Conservation (phyloP, 2,797 vertebrate genomes). For the Harpagifer antarcticus region DNA sequence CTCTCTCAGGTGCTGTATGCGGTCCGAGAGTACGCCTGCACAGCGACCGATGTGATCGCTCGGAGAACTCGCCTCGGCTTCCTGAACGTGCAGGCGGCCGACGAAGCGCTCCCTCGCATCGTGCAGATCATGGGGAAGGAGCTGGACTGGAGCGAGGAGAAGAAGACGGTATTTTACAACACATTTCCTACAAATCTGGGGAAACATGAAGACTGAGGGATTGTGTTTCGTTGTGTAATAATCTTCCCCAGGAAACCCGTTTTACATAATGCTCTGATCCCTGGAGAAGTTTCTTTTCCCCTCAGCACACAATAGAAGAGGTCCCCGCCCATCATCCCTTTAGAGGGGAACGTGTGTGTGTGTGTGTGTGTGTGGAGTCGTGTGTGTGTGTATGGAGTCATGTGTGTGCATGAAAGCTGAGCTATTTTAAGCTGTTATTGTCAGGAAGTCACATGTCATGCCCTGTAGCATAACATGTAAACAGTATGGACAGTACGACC, state of each 20-base stretch:
- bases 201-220: neutral
- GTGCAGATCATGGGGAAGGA: slow-evolving; percentile 95
- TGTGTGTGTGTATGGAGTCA: too few relatives aligned
- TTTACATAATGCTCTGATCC: slow-evolving; percentile 28
- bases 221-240: neutral
- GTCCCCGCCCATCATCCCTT: slow-evolving; percentile 52
- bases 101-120: slow-evolving; percentile 94
- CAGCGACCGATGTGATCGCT: slow-evolving; percentile 93
- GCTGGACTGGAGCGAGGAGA: slow-evolving; percentile 91
- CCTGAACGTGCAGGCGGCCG: slow-evolving; percentile 96
- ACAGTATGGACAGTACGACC: neutral
- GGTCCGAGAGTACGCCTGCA: slow-evolving; percentile 95
- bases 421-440: slow-evolving; percentile 32
- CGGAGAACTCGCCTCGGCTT: slow-evolving; percentile 94
- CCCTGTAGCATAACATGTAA: neutral
- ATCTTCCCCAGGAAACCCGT: neutral
- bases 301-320: slow-evolving; percentile 39
- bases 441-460: neutral
- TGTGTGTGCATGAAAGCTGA: slow-evolving; percentile 11
- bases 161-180: slow-evolving; percentile 84
- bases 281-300: slow-evolving; percentile 21
- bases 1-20: slow-evolving; percentile 90
- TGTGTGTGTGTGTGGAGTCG: too few relatives aligned
- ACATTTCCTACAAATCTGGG: neutral
- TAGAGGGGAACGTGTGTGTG: neutral